Evolutionary conservation across 30 jellyfish, hydroid and myxozoan genomes (phyloP).

Genomic region (Aurelia sp.): DNA sequence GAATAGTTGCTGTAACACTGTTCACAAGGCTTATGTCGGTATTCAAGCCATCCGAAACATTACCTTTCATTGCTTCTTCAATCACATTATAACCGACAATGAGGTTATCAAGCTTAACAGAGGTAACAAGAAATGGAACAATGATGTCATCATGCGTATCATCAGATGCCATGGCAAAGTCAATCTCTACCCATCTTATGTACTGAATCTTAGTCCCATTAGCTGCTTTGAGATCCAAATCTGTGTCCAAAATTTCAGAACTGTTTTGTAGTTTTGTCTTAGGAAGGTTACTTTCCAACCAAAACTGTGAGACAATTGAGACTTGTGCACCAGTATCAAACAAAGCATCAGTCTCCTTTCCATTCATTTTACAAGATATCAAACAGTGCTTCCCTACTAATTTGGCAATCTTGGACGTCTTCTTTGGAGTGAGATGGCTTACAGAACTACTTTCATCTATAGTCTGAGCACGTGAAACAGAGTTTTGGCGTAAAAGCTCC

Average conservation of each 20-base stretch:
- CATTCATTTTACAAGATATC: constrained; percentile 14
- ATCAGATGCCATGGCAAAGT: no score
- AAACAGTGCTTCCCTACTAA: constrained; percentile 12
- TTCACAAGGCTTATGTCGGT: not conserved
- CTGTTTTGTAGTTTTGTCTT: constrained; percentile 19
- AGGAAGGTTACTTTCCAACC: constrained; percentile 10
- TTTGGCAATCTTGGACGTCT: constrained; percentile 16
- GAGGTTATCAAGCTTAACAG: not conserved
- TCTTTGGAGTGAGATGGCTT: constrained; percentile 43
- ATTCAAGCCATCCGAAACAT: not conserved
- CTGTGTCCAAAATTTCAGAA: constrained; percentile 18
- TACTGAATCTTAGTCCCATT: constrained; percentile 39
- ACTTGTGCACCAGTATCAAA: constrained; percentile 56
- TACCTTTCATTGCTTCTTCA: no score
- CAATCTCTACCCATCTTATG: not conserved
- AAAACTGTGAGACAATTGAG: constrained; percentile 21
- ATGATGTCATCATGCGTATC: no score
- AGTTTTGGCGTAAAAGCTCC: not conserved
- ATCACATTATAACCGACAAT: not conserved
- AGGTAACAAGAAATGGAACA: no score
- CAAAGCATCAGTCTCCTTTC: constrained; percentile 11
- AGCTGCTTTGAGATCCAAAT: constrained; percentile 20
- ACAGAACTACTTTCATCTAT: not conserved
- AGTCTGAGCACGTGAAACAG: not conserved
- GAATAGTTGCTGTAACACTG: constrained; percentile 18